phyloP scores from a whole-genome alignment of 2,888 invertebrate genomes.

The Eudasyphora cyanicolor region DNA sequence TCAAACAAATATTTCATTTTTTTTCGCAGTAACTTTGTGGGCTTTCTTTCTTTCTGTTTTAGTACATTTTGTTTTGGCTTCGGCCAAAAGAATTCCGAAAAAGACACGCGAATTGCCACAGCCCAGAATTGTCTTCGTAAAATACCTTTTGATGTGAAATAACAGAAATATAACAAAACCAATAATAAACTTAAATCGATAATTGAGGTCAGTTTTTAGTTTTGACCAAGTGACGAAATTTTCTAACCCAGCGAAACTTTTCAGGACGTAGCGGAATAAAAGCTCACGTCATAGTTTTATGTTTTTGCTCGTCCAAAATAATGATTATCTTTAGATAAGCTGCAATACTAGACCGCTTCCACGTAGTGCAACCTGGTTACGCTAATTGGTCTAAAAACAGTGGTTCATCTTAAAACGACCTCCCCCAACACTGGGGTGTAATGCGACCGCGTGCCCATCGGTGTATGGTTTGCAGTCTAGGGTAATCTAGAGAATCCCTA shows the following conservation, averaged over 20 bases:
- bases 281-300: too few relatives aligned
- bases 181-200: conserved; percentile 81
- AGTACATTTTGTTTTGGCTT: background rate
- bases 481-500: too few relatives aligned
- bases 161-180: conserved; percentile 74
- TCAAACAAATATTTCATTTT: conserved; percentile 52
- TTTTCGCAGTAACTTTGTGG: background rate
- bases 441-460: too few relatives aligned
- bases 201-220: conserved; percentile 78
- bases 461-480: too few relatives aligned
- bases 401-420: too few relatives aligned
- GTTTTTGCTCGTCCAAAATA: too few relatives aligned
- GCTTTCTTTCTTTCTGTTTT: background rate
- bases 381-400: too few relatives aligned
- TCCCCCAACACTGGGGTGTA: too few relatives aligned
- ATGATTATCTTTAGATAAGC: too few relatives aligned
- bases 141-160: conserved; percentile 24
- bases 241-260: background rate
- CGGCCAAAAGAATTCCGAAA: conserved; percentile 21
- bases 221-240: conserved; percentile 24
- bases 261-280: too few relatives aligned
- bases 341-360: too few relatives aligned
- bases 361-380: too few relatives aligned
- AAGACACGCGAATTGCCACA: conserved; percentile 7
- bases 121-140: conserved; percentile 12